Evolutionary conservation across 2,888 invertebrate genomes (phyloP), one percentile per base, ranked within the genome.

Genomic region (Campopleginae sp.): DNA sequence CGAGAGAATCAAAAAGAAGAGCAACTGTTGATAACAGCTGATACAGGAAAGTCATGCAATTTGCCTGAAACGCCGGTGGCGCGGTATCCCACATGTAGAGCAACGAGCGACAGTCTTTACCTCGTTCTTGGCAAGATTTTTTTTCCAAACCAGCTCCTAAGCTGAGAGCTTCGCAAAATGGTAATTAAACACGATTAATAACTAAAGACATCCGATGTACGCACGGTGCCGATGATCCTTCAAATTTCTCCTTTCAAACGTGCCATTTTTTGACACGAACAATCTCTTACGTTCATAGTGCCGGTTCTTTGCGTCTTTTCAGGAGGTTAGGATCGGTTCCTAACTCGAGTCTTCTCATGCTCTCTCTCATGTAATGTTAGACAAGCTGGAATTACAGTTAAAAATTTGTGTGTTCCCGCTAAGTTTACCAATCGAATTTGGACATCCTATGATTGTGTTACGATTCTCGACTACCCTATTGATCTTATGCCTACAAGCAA

Each of bases 121-220:
- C 66, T 78, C 83, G 72, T 70, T 82, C 58, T 70, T 66, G 48
- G 86, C 88, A 87, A 88, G 85, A 88, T 90, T 89, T 86, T 88
- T 90, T 90, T 86, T 85, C 85, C 86, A 80, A 85, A 85, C 84
- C 80, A 79, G 23, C 33, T 27, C 75, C 58, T 54, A 44, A 79
- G 87, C 89, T 85, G 89, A 90, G 90, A 90, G 88, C 75, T 86
- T 90, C 63, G 88, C 89, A 92, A 91, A 91, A 92, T 92, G 92
- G 92, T 92, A 91, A 92, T 90, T 91, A 90, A 89, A 82, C 61
- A 61, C 38, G 44, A 87, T 89, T 90, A 81, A 80, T 90, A 91
- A 90, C 84, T 88, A 86, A 89, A 89, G 83, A 85, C 78, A 74
- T 31, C 61, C 14, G 19, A 12, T 46, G 19, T 54, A 27, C 61